Conservation (phyloP, 2,113 vertebrate genomes). For the Aphelocoma coerulescens region DNA sequence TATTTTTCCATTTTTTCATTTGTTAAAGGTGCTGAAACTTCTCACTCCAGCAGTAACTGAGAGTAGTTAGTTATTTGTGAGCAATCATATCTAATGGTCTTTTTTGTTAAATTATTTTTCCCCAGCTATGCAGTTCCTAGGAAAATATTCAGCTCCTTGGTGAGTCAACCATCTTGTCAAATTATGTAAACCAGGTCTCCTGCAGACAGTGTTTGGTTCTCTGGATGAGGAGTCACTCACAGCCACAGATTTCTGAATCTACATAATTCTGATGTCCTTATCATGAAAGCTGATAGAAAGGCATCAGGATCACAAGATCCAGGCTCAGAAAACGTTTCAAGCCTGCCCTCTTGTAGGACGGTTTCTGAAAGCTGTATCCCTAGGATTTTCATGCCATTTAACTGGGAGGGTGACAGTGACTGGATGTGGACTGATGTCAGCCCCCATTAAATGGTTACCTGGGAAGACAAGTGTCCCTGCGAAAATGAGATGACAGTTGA, state of each 20-base stretch:
- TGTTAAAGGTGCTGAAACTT: background rate
- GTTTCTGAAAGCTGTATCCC: constrained; percentile 62
- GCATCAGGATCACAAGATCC: background rate
- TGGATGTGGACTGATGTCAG: constrained; percentile 68
- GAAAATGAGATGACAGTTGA: constrained; percentile 47
- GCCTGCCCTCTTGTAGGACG: constrained; percentile 43
- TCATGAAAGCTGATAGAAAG: background rate
- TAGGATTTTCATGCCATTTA: constrained; percentile 56
- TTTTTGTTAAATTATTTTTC: background rate
- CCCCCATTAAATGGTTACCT: constrained; percentile 24
- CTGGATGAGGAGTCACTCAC: background rate
- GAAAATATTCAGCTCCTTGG: constrained; percentile 2
- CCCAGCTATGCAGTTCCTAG: background rate
- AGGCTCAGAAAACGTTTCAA: background rate
- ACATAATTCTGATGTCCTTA: background rate
- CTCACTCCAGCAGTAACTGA: background rate
- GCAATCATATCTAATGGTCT: background rate
- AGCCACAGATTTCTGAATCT: background rate
- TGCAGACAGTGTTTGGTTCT: background rate
- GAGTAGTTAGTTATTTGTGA: background rate
- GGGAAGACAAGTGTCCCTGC: constrained; percentile 30
- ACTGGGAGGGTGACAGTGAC: constrained; percentile 48
- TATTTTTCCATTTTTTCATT: background rate
- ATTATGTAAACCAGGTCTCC: constrained; percentile 19
- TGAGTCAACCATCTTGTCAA: background rate